Conservation (phyloP, 2,888 invertebrate species). For the Chymomyza fuscimana region DNA sequence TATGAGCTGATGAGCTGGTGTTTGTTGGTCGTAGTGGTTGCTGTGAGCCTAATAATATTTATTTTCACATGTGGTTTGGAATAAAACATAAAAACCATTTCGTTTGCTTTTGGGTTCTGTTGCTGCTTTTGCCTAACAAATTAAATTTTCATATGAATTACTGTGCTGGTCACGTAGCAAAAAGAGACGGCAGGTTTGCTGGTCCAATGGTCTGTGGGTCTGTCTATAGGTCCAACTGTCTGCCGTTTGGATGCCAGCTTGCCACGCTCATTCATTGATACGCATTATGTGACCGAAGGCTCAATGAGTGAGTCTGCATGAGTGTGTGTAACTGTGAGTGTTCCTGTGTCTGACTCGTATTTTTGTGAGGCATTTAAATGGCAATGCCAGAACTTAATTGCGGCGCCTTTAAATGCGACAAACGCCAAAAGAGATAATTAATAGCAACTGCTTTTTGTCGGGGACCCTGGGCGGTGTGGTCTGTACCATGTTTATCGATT, state of each 20-base stretch:
- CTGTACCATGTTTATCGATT: slow-evolving; percentile 53
- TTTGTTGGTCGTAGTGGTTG: neutral
- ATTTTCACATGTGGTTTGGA: slow-evolving; percentile 64
- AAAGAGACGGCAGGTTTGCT: slow-evolving; percentile 23
- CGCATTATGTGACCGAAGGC: slow-evolving; percentile 63
- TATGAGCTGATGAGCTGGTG: neutral
- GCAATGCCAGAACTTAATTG: slow-evolving; percentile 56
- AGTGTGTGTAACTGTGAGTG: neutral
- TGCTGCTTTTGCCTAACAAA: slow-evolving; percentile 49
- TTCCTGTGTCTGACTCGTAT: neutral
- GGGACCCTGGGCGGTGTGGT: neutral
- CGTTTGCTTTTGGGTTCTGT: slow-evolving; percentile 39
- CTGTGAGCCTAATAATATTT: slow-evolving; percentile 62
- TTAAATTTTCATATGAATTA: slow-evolving; percentile 72
- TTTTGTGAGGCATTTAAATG: neutral
- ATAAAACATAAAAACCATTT: slow-evolving; percentile 56
- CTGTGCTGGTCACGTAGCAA: slow-evolving; percentile 68
- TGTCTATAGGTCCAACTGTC: slow-evolving; percentile 12
- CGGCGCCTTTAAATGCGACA: slow-evolving; percentile 69
- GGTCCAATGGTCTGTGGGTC: slow-evolving; percentile 2
- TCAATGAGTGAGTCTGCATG: neutral
- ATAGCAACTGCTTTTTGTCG: slow-evolving; percentile 41
- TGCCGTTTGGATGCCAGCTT: neutral
- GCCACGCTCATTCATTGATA: slow-evolving; percentile 62
- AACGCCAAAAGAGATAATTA: slow-evolving; percentile 73